Evolutionary conservation across 2,888 invertebrate species (phyloP).

Genomic region (Hesperia comma): DNA sequence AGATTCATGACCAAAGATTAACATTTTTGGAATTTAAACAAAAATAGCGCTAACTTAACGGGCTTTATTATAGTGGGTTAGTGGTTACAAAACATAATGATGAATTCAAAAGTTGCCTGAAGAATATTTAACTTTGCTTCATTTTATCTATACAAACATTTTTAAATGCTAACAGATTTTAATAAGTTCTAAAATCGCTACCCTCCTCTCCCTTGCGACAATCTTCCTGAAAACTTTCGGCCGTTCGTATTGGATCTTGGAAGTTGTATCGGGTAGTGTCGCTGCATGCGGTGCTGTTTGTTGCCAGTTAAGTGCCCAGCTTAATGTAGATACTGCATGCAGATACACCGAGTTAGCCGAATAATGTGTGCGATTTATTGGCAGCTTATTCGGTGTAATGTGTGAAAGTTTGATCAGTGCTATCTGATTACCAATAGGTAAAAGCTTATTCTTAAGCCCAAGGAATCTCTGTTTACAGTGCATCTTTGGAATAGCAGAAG

Average conservation of each 20-base stretch:
- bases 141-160: too few relatives aligned
- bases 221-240: slow-evolving; percentile 57
- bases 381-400: background rate
- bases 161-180: too few relatives aligned
- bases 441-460: too few relatives aligned
- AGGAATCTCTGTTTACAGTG: too few relatives aligned
- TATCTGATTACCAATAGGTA: background rate
- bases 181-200: background rate
- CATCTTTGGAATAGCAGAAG: too few relatives aligned
- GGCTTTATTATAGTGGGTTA: too few relatives aligned
- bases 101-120: too few relatives aligned
- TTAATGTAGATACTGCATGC: background rate
- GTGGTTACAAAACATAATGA: too few relatives aligned
- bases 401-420: background rate
- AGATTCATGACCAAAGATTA: too few relatives aligned
- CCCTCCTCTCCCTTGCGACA: slow-evolving; percentile 41
- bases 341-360: background rate
- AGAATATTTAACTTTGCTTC: too few relatives aligned
- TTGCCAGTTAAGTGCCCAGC: background rate
- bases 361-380: background rate
- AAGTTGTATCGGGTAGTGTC: slow-evolving; percentile 56
- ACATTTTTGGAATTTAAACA: too few relatives aligned
- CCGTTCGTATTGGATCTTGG: slow-evolving; percentile 63
- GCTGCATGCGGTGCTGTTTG: background rate
- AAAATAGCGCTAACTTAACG: too few relatives aligned